phyloP scores from a whole-genome alignment of 2,113 vertebrate species.

The Rattus rattus region DNA sequence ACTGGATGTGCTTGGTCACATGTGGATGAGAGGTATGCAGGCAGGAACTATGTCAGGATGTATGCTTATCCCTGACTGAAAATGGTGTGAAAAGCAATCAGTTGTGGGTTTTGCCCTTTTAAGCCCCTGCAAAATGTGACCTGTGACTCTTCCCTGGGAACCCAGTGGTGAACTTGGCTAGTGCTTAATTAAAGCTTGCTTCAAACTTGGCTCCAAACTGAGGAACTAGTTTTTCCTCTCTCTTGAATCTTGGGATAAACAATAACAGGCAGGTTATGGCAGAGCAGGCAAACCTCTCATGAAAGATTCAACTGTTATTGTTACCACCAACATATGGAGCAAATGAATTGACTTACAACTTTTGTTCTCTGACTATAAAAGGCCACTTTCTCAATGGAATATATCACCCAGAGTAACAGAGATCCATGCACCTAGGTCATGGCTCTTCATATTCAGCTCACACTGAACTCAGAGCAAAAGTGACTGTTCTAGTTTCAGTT shows the following conservation, averaged over 20 bases:
- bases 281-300: too few relatives aligned
- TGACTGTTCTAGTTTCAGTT: neutral
- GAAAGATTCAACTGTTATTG: too few relatives aligned
- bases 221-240: neutral
- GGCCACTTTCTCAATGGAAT: neutral
- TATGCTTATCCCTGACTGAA: neutral
- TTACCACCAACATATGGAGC: neutral
- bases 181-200: neutral
- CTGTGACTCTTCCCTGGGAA: neutral
- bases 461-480: neutral
- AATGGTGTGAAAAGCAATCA: neutral
- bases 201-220: neutral
- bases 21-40: too few relatives aligned
- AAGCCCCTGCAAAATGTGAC: neutral
- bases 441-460: neutral
- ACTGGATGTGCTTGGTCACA: neutral
- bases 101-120: neutral
- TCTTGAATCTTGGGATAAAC: neutral
- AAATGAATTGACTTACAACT: neutral
- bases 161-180: neutral
- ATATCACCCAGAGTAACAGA: neutral
- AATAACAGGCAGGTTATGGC: neutral
- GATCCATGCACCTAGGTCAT: neutral
- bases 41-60: neutral
- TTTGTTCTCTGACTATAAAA: neutral